These are phyloP conservation scores for fruit fly (Drosophila melanogaster) DNA, from an alignment of 1,140 invertebrate species.

Conservation along the genomic window Release_6_plus_ISO1_MT NT_033777.3:12812001-12812500, in stretches of 20 bases:
- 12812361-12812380: slow-evolving; percentile 35
- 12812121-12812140: slow-evolving; percentile 35
- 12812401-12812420: slow-evolving; percentile 66
- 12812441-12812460: slow-evolving; percentile 79
- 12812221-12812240: background rate
- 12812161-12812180: slow-evolving; percentile 49
- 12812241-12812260: slow-evolving; percentile 52
- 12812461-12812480: slow-evolving; percentile 47
- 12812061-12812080: slow-evolving; percentile 90
- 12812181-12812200: slow-evolving; percentile 52
- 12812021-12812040: slow-evolving; percentile 91
- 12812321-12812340: slow-evolving; percentile 55
- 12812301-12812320: slow-evolving; percentile 79
- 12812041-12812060: slow-evolving; percentile 96
- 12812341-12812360: slow-evolving; percentile 43
- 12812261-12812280: slow-evolving; percentile 78
- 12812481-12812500: slow-evolving; percentile 2
- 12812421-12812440: slow-evolving; percentile 81
- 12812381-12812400: slow-evolving; percentile 37
- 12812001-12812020: slow-evolving; percentile 93
- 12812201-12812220: slow-evolving; percentile 11
- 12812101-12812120: slow-evolving; percentile 31
- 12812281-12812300: slow-evolving; percentile 82
- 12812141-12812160: slow-evolving; percentile 62
- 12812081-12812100: background rate